Conservation (phyloP, 2,888 invertebrate genomes). For the Drosophila anomelani region DNA sequence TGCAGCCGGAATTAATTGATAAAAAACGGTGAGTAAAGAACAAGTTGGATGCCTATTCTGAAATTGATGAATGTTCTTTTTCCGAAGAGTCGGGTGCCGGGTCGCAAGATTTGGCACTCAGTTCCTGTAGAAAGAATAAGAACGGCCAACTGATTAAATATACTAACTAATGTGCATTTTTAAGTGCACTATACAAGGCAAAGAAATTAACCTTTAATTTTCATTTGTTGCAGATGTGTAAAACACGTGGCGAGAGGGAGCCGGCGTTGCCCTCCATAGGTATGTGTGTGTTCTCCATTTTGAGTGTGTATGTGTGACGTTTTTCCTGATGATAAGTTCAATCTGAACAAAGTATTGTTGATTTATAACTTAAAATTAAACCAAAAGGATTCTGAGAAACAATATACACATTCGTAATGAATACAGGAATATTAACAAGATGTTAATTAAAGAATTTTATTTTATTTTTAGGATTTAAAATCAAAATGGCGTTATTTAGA, state of each 20-base stretch:
- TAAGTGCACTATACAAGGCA: neutral
- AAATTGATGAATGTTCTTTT: conserved; percentile 71
- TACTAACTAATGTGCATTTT: neutral
- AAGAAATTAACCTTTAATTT: neutral
- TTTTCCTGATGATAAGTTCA: conserved; percentile 70
- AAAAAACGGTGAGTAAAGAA: conserved; percentile 38
- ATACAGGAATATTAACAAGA: neutral
- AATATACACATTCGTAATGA: neutral
- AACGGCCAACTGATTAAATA: conserved; percentile 81
- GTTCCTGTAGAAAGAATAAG: conserved; percentile 80
- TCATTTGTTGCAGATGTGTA: conserved; percentile 3
- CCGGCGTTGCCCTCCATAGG: conserved; percentile 22
- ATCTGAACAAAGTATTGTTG: conserved; percentile 72
- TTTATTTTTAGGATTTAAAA: conserved; percentile 1
- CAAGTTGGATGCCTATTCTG: fast-evolving
- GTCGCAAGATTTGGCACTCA: conserved; percentile 50
- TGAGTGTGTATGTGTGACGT: neutral
- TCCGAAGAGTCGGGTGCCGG: conserved; percentile 71
- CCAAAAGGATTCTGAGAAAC: conserved; percentile 78
- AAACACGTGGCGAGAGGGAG: conserved; percentile 21
- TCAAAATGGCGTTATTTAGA: neutral
- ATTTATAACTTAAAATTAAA: conserved; percentile 68
- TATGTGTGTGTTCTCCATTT: neutral
- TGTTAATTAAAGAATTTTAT: conserved; percentile 32
- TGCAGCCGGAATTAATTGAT: conserved; percentile 10